Evolutionary conservation across 2,888 invertebrate species (phyloP).

Genomic region (Lepidochitona cinerea): DNA sequence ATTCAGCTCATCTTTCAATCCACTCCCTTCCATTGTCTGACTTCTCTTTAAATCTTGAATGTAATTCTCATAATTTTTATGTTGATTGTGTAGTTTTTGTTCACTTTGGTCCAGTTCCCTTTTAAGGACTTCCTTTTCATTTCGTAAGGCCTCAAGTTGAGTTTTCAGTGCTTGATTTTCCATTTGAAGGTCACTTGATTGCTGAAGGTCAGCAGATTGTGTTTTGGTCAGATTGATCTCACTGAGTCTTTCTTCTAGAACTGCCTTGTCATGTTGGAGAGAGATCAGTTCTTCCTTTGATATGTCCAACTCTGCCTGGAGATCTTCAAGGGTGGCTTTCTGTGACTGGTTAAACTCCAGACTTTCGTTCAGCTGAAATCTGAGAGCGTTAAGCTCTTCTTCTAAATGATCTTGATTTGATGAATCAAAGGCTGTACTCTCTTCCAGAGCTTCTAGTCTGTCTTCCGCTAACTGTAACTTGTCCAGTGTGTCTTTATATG

Average conservation of each 20-base stretch:
- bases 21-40: constrained; percentile 36
- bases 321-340: not conserved
- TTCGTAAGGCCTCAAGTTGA: constrained; percentile 20
- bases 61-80: constrained; percentile 43
- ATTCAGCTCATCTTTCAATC: constrained; percentile 40
- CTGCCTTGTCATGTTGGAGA: constrained; percentile 9
- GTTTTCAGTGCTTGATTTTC: constrained; percentile 17
- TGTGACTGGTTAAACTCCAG: not conserved
- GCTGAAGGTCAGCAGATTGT: constrained; percentile 6
- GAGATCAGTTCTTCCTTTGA: constrained; percentile 19
- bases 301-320: constrained; percentile 16
- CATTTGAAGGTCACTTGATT: not conserved
- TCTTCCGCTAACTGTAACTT: constrained; percentile 21
- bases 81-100: not conserved
- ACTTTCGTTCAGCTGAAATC: not conserved
- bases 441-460: not conserved
- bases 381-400: not conserved
- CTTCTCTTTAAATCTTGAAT: constrained; percentile 41
- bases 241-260: constrained; percentile 15
- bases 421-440: not conserved
- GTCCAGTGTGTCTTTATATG: constrained; percentile 26
- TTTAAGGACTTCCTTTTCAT: constrained; percentile 22
- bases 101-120: constrained; percentile 16
- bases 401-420: not conserved
- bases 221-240: constrained; percentile 15